Conservation (phyloP, 2,797 vertebrate genomes). For the Petrocephalus schoutedeni region DNA sequence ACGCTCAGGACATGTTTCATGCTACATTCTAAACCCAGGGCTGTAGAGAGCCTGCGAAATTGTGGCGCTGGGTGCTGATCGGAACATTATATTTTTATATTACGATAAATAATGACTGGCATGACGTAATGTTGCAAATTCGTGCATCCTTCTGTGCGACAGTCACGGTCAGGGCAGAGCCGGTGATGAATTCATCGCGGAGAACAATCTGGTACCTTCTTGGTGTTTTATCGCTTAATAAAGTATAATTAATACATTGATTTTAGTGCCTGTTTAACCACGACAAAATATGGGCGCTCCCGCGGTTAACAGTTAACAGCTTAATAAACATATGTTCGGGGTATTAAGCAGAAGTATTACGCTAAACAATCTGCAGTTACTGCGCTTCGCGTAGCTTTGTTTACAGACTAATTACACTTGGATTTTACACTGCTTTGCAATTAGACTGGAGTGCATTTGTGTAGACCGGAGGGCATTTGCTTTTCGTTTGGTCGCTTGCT, state of each 20-base stretch:
- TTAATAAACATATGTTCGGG: neutral
- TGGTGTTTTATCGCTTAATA: neutral
- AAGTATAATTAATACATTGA: neutral
- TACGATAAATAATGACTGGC: neutral
- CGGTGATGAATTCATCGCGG: neutral
- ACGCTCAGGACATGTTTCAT: neutral
- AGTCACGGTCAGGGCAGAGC: neutral
- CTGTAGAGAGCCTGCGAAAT: neutral
- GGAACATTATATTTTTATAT: neutral
- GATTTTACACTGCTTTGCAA: neutral
- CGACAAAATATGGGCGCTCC: neutral
- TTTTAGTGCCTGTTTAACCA: neutral
- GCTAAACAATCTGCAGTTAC: neutral
- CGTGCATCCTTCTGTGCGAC: neutral
- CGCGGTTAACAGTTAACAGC: neutral
- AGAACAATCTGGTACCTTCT: neutral
- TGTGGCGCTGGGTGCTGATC: neutral
- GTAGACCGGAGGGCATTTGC: neutral
- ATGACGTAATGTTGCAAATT: slow-evolving; percentile 3
- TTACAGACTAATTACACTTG: neutral
- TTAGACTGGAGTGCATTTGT: neutral
- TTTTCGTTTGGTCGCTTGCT: neutral
- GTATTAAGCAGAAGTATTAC: neutral
- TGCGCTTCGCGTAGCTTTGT: neutral
- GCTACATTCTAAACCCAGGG: neutral